Base-by-base conservation (phyloP, 2,113 vertebrate species). In the Rallus limicola region DNA sequence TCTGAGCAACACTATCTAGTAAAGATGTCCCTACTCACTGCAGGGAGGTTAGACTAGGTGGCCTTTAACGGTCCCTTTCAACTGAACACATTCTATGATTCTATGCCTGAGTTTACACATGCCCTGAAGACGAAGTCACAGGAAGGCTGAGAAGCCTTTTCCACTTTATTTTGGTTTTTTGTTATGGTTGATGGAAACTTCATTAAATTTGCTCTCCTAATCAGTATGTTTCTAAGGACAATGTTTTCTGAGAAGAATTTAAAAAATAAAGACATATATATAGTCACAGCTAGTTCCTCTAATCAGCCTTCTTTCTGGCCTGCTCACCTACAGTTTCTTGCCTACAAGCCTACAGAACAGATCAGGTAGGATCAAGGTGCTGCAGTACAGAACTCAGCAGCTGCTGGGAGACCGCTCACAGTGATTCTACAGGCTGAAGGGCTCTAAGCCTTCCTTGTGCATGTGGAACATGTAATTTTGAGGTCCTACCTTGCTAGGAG, bases 381-480 rank as follows among this genome's bases (percentile, higher is more conserved):
- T 25, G 17, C 48, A 69, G 1, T 29, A 69, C 34, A 2, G 1
- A 75, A 5, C 44, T 23, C 38, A 24, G 56, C 44, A 65, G 77
- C 56, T 70, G 46, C 62, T 70, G 34, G n/a, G 4, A 34, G 31
- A n/a, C 38, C 26, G 4, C 7, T 17, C 34, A 23, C 4, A 48
- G 36, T 0, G 6, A 38, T 5, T 3, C 71, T n/a, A 18, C 1
- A 59, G 38, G 55, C 62, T 44, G 52, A 34, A 28, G 52, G 50
- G 38, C 72, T 38, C 18, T 12, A 25, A 82, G 17, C 12, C 31
- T 48, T 72, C 42, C 75, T 28, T 16, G 13, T 1, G 7, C 6
- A 23, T 20, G 13, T 2, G 20, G 29, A 63, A 53, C 31, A 50
- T 0, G 0, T 5, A 10, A 52, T 31, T 31, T 16, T 26, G 40